Conservation (phyloP, 2,888 invertebrate species). For the Muschampia plurimacula region DNA sequence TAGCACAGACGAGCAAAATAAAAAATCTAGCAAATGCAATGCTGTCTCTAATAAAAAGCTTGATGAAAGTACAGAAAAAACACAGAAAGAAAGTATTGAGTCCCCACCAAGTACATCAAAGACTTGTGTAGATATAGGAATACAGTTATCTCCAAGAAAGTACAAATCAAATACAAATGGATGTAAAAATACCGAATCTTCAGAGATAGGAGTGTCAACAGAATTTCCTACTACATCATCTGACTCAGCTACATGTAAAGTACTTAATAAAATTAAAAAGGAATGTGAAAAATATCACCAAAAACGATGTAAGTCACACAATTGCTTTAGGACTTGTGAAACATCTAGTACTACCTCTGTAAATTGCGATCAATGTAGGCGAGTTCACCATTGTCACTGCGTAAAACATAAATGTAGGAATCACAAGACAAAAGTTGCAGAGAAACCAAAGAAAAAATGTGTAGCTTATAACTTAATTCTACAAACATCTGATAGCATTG, state of each 20-base stretch:
- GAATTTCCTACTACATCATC: constrained; percentile 69
- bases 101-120: constrained; percentile 39
- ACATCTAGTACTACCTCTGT: constrained; percentile 70
- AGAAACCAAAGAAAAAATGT: constrained; percentile 68
- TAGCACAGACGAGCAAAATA: constrained; percentile 52
- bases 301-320: constrained; percentile 62
- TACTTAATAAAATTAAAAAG: constrained; percentile 72
- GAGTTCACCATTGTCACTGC: constrained; percentile 65
- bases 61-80: constrained; percentile 28
- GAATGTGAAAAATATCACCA: constrained; percentile 78
- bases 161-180: constrained; percentile 45
- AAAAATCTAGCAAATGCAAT: constrained; percentile 24
- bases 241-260: constrained; percentile 71
- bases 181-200: constrained; percentile 55
- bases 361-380: constrained; percentile 70
- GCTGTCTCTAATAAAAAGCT: not conserved
- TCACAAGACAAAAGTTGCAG: constrained; percentile 57
- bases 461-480: constrained; percentile 79
- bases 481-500: constrained; percentile 75
- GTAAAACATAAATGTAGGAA: constrained; percentile 66
- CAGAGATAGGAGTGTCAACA: constrained; percentile 64
- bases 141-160: constrained; percentile 59
- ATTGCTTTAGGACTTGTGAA: constrained; percentile 61
- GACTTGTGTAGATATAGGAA: constrained; percentile 58
- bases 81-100: constrained; percentile 39